These are phyloP conservation scores for Leptogaster cylindrica DNA, from an alignment of 2,888 invertebrate genomes.

Conservation along the genomic window DNA sequence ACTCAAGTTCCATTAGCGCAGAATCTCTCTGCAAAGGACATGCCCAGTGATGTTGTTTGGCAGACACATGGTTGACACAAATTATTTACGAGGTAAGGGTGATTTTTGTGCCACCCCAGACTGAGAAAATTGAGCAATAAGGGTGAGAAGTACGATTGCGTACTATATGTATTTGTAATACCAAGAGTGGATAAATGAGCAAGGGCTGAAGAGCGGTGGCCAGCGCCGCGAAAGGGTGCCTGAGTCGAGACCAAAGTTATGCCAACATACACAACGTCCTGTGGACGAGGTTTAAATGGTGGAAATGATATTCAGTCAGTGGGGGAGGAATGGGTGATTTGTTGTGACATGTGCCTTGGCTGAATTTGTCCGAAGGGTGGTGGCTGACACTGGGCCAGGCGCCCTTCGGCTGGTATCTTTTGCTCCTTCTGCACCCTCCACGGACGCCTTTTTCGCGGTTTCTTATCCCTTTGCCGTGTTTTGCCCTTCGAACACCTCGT, in stretches of 20 bases:
- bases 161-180: not conserved
- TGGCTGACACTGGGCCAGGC: conserved; percentile 41
- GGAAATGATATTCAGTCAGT: conserved; percentile 17
- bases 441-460: conserved; percentile 24
- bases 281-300: conserved; percentile 37
- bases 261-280: not conserved
- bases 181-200: conserved; percentile 32
- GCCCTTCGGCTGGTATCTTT: not conserved
- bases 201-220: conserved; percentile 14
- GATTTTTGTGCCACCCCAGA: not conserved
- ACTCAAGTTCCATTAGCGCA: not conserved
- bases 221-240: conserved; percentile 28
- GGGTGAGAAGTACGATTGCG: conserved; percentile 28
- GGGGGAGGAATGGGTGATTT: conserved; percentile 40
- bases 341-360: conserved; percentile 46
- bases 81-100: not conserved
- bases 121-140: conserved; percentile 32
- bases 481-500: conserved; percentile 18
- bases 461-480: conserved; percentile 31
- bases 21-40: not conserved
- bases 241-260: conserved; percentile 22
- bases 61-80: conserved; percentile 32
- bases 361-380: conserved; percentile 41
- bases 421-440: not conserved
- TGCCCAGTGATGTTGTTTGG: conserved; percentile 3